Percentiles rank a stretch among this genome's conserved stretches.
These are phyloP conservation scores for Pachypsylla venusta DNA, from an alignment of 1,140 invertebrate species.

Conservation along the genomic window DNA sequence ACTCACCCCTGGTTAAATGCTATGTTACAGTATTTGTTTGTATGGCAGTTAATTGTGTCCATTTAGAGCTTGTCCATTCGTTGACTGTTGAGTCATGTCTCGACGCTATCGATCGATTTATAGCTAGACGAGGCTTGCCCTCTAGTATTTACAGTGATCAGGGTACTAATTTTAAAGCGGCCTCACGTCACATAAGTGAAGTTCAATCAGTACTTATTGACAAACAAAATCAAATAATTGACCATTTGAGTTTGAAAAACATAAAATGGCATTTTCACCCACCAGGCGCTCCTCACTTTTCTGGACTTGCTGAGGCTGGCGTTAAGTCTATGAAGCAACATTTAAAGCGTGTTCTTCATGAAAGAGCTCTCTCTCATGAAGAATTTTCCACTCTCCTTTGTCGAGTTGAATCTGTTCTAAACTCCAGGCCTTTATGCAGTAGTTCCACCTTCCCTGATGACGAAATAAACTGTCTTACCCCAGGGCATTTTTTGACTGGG, in stretches of 20 bases:
- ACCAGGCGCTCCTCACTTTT: conserved; percentile 28
- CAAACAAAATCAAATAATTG: too few relatives aligned
- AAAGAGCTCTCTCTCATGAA: conserved; percentile 22
- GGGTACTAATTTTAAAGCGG: conserved; percentile 8
- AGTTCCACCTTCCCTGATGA: too few relatives aligned
- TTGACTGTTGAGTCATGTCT: conserved; percentile 23
- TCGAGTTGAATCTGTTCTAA: conserved; percentile 26
- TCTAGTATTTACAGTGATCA: conserved; percentile 12
- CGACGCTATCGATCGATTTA: conserved; percentile 23
- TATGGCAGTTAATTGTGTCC: conserved; percentile 23
- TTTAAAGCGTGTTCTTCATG: conserved; percentile 16
- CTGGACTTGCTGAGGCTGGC: conserved; percentile 30
- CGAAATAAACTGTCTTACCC: conserved; percentile 23
- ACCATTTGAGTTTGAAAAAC: too few relatives aligned
- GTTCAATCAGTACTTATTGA: background rate
- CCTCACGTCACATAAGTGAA: background rate
- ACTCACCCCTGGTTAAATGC: background rate
- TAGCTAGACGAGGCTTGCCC: too few relatives aligned
- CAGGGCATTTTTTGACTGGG: conserved; percentile 27
- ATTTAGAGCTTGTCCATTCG: conserved; percentile 24
- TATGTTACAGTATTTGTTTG: conserved; percentile 26
- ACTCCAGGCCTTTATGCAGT: conserved; percentile 23
- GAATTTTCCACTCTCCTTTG: conserved; percentile 26
- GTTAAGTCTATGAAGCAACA: conserved; percentile 23
- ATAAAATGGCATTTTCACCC: conserved; percentile 32